Conservation (phyloP, 2,888 invertebrate species). For the Acanthopleura granulata region DNA sequence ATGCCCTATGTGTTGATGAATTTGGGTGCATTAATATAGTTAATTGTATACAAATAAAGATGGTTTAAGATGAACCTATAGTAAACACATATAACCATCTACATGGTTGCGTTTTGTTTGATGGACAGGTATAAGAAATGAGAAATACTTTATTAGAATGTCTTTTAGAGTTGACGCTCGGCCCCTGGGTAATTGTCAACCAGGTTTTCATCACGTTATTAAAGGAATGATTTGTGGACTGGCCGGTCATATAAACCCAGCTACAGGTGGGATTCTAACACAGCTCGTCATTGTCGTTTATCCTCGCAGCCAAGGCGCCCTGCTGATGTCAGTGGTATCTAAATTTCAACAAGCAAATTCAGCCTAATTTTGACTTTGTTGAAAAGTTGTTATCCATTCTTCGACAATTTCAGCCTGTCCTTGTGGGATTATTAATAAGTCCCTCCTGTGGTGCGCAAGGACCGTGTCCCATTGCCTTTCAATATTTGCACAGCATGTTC, state of each 20-base stretch:
- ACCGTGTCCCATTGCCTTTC: neutral
- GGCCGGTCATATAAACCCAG: neutral
- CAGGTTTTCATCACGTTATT: too few relatives aligned
- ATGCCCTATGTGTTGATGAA: too few relatives aligned
- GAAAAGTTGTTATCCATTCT: neutral
- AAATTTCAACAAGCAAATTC: neutral
- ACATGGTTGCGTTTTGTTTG: too few relatives aligned
- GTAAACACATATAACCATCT: too few relatives aligned
- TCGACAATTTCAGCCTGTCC: neutral
- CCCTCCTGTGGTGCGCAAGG: neutral
- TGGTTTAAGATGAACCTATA: too few relatives aligned
- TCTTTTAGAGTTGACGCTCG: too few relatives aligned
- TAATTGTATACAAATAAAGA: too few relatives aligned
- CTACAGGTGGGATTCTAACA: neutral
- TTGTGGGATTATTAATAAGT: neutral
- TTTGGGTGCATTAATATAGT: too few relatives aligned
- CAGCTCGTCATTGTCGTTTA: neutral
- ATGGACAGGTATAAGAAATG: too few relatives aligned
- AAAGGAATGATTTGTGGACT: too few relatives aligned
- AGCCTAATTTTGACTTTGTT: constrained; percentile 3
- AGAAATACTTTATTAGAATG: too few relatives aligned
- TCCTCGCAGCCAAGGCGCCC: neutral
- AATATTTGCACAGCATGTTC: constrained; percentile 3
- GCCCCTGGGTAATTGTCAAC: too few relatives aligned
- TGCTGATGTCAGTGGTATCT: neutral